These are phyloP conservation scores for Dysidea cf. avara DNA, from an alignment of 37 sponge, comb jelly and placozoan species.

Conservation along the genomic window DNA sequence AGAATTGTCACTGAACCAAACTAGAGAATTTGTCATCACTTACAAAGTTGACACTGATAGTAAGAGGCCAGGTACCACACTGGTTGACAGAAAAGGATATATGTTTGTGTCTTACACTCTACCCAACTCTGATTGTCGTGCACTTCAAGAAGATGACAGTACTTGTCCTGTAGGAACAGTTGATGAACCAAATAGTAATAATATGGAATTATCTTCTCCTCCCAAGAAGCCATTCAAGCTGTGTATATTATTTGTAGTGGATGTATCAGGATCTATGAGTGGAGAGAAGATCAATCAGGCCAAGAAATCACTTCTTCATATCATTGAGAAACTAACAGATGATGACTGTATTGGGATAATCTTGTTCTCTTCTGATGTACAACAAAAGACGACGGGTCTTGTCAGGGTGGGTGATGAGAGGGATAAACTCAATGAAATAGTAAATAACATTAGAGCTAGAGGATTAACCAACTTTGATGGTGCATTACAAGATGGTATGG, in stretches of 20 bases:
- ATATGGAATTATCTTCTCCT: constrained; percentile 35
- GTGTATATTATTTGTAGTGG: constrained; percentile 63
- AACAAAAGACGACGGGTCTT: constrained; percentile 9
- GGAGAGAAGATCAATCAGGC: constrained; percentile 59
- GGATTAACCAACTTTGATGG: constrained; percentile 55
- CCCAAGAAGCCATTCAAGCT: constrained; percentile 14
- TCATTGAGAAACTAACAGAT: constrained; percentile 42
- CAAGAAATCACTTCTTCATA: constrained; percentile 32
- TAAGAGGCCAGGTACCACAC: constrained; percentile 6
- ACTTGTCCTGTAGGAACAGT: too few species aligned
- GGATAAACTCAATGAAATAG: constrained; percentile 14
- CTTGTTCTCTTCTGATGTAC: constrained; percentile 15
- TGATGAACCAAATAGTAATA: too few species aligned
- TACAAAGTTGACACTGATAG: constrained; percentile 7
- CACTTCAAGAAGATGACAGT: too few species aligned
- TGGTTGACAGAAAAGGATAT: constrained; percentile 14
- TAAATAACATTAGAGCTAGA: constrained; percentile 7
- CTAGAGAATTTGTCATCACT: constrained; percentile 16
- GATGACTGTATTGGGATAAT: constrained; percentile 51
- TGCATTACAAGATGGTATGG: constrained; percentile 23
- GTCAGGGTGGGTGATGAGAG: constrained; percentile 32
- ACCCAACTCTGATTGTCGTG: background rate
- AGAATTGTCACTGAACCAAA: background rate
- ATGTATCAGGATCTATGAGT: constrained; percentile 64
- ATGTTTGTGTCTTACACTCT: constrained; percentile 32